Percentiles rank a stretch among this genome's conserved stretches.
phyloP scores from a whole-genome alignment of 2,797 vertebrate species.

The Epinephelus awoara region DNA sequence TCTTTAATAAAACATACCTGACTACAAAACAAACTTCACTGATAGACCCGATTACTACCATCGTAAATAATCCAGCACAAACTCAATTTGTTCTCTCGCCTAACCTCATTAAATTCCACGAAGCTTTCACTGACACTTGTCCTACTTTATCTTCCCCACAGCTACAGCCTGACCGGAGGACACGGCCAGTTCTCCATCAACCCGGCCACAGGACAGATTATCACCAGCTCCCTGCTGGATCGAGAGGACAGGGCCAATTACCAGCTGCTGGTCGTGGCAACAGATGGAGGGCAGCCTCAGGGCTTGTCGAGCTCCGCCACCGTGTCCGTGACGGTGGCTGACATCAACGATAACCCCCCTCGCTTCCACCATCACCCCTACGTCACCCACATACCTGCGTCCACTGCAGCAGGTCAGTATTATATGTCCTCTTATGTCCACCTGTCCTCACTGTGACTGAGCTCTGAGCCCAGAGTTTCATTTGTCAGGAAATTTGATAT shows the following conservation, averaged over 20 bases:
- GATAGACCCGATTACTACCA: background rate
- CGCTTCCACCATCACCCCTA: slow-evolving; percentile 98
- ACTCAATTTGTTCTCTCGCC: background rate
- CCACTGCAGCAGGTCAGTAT: slow-evolving; percentile 89
- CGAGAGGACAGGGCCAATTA: slow-evolving; percentile 92
- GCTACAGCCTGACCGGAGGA: slow-evolving; percentile 94
- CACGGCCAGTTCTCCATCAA: slow-evolving; percentile 97
- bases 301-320: slow-evolving; percentile 94
- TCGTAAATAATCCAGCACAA: background rate
- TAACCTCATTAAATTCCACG: background rate
- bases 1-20: no score
- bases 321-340: slow-evolving; percentile 90
- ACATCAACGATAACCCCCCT: slow-evolving; percentile 98
- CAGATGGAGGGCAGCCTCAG: slow-evolving; percentile 90
- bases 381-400: slow-evolving; percentile 95
- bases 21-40: no score
- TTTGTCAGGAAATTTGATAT: background rate
- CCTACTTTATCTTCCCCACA: slow-evolving; percentile 69
- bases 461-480: background rate
- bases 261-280: slow-evolving; percentile 93
- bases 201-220: slow-evolving; percentile 97
- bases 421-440: background rate
- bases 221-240: slow-evolving; percentile 95
- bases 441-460: background rate
- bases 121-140: background rate